Evolutionary conservation across 2,113 vertebrate genomes (phyloP).

Genomic region (Xiphias gladius): DNA sequence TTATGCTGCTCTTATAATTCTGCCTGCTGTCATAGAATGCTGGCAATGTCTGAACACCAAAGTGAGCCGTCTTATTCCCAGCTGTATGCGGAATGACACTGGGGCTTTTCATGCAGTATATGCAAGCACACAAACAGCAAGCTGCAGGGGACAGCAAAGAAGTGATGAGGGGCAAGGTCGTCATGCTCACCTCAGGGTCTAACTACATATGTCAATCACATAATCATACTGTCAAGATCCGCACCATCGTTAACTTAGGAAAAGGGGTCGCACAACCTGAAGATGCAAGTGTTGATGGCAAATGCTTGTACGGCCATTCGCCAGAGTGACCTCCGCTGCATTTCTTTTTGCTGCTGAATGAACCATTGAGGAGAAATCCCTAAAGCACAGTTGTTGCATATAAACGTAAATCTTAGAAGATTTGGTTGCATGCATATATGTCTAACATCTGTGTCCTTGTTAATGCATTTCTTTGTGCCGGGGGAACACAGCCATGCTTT

Average conservation of each 20-base stretch:
- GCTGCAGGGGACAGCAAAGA: slow-evolving; percentile 54
- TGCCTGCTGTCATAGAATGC: slow-evolving; percentile 7
- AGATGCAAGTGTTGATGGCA: slow-evolving; percentile 22
- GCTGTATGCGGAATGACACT: slow-evolving; percentile 12
- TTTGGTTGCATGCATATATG: neutral
- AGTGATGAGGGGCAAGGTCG: slow-evolving; percentile 55
- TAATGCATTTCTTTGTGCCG: slow-evolving; percentile 4
- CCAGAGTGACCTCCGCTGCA: slow-evolving; percentile 6
- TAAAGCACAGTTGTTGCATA: slow-evolving; percentile 17
- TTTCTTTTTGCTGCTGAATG: neutral
- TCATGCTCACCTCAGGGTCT: slow-evolving; percentile 55
- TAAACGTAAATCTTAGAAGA: neutral
- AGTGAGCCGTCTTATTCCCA: slow-evolving; percentile 18
- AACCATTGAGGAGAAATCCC: neutral
- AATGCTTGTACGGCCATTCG: neutral
- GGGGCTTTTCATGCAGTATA: slow-evolving; percentile 45
- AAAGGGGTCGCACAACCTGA: slow-evolving; percentile 43
- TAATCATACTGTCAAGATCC: slow-evolving; percentile 63
- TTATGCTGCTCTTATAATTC: neutral
- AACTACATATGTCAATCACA: slow-evolving; percentile 68
- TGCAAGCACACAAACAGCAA: slow-evolving; percentile 26
- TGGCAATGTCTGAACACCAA: slow-evolving; percentile 15
- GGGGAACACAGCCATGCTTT: neutral
- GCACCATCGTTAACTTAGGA: slow-evolving; percentile 51
- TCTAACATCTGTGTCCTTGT: slow-evolving; percentile 14